These are phyloP conservation scores for Ciconia boyciana DNA, from an alignment of 2,113 vertebrate genomes.

Conservation along the genomic window DNA sequence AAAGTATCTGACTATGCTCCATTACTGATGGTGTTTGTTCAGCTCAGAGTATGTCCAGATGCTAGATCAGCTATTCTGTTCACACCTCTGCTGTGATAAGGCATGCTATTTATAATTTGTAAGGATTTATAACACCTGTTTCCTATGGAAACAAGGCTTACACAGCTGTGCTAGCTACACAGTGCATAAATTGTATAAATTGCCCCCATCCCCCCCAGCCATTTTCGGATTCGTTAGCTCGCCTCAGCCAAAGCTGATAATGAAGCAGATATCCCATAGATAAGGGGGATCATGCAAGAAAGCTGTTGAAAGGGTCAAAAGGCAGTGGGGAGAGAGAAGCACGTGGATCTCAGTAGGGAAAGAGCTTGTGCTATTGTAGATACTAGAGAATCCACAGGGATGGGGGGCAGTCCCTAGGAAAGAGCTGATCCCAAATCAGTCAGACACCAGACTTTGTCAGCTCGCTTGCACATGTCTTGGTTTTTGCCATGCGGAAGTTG, in stretches of 20 bases:
- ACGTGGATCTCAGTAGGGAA: not conserved
- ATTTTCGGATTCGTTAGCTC: not conserved
- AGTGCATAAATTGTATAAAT: not conserved
- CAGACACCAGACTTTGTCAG: too few species aligned
- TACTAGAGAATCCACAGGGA: not conserved
- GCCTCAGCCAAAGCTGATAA: not conserved
- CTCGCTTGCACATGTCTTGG: fast-evolving
- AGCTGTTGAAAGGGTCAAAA: not conserved
- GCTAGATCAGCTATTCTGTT: conserved; percentile 21
- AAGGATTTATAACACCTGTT: conserved; percentile 23
- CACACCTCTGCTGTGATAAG: conserved; percentile 1
- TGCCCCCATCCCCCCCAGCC: not conserved
- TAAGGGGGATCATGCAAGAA: not conserved
- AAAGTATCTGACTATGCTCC: not conserved
- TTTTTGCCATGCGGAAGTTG: fast-evolving
- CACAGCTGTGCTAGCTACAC: not conserved
- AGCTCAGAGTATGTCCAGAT: not conserved
- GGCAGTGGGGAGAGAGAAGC: not conserved
- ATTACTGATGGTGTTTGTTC: not conserved
- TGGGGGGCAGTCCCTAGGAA: not conserved
- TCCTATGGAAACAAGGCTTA: conserved; percentile 1
- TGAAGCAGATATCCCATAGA: not conserved
- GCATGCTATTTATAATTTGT: conserved; percentile 11
- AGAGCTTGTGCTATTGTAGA: not conserved
- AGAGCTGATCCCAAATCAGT: not conserved